These are phyloP conservation scores for Epinotia ramella DNA, from an alignment of 2,888 invertebrate species.

Conservation along the genomic window DNA sequence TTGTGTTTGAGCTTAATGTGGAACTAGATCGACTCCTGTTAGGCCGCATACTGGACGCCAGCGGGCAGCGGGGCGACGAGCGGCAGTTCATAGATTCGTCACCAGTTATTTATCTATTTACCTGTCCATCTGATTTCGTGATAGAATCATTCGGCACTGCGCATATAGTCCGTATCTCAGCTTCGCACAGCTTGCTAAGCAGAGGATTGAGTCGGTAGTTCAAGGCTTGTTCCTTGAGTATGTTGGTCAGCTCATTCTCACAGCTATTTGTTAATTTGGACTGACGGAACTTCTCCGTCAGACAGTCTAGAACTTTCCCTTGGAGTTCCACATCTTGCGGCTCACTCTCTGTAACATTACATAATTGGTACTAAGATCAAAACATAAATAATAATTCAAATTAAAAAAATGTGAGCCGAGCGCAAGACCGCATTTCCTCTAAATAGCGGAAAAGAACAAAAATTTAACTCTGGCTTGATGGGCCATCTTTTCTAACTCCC, in stretches of 20 bases:
- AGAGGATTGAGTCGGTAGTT: conserved; percentile 96
- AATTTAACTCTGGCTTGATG: too few relatives aligned
- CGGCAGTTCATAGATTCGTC: too few relatives aligned
- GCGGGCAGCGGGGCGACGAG: too few relatives aligned
- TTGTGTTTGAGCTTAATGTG: too few relatives aligned
- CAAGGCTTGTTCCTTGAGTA: conserved; percentile 94
- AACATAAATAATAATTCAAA: not conserved
- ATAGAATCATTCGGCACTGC: conserved; percentile 74
- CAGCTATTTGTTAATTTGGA: conserved; percentile 90
- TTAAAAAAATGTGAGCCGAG: too few relatives aligned
- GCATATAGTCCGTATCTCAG: conserved; percentile 89
- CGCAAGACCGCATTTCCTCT: too few relatives aligned
- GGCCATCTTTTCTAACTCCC: too few relatives aligned
- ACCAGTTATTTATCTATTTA: conserved; percentile 49
- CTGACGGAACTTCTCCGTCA: conserved; percentile 92
- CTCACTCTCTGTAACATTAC: conserved; percentile 71
- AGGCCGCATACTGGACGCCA: too few relatives aligned
- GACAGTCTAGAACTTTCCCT: conserved; percentile 93
- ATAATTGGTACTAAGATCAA: too few relatives aligned
- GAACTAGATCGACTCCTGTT: too few relatives aligned
- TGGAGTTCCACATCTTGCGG: conserved; percentile 90
- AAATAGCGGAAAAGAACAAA: too few relatives aligned
- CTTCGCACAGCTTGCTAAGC: conserved; percentile 92
- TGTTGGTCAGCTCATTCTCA: conserved; percentile 92
- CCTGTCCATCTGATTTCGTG: conserved; percentile 80